Evolutionary conservation across 2,113 vertebrate genomes (phyloP).

Genomic region (Myxocyprinus asiaticus): DNA sequence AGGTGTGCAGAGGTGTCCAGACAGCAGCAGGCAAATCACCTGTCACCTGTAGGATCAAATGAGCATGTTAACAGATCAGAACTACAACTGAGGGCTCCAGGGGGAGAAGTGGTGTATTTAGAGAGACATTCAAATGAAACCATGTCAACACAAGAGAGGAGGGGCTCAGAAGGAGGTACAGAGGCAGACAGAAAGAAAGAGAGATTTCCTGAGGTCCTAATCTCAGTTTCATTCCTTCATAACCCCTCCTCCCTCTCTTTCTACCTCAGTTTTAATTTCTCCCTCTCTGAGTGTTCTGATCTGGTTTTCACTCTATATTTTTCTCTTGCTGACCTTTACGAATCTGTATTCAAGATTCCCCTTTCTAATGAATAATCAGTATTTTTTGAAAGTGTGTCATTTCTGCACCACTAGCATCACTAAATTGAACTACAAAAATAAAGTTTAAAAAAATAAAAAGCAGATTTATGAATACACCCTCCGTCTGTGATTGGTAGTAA

Average conservation of each 20-base stretch:
- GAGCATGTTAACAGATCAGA: conserved; percentile 27
- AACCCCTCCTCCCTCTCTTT: conserved; percentile 2
- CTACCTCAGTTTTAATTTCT: conserved; percentile 14
- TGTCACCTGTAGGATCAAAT: conserved; percentile 15
- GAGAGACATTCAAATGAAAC: conserved; percentile 32
- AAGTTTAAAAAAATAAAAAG: no score
- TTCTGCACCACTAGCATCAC: no score
- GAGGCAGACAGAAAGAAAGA: conserved; percentile 10
- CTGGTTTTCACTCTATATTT: neutral
- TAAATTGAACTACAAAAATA: no score
- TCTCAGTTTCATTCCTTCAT: conserved; percentile 18
- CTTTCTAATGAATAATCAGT: no score
- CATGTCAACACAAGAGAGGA: conserved; percentile 25
- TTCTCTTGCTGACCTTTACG: conserved; percentile 5
- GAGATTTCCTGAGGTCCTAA: conserved; percentile 25
- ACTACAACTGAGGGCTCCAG: conserved; percentile 27
- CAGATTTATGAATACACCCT: no score
- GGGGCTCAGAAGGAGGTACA: conserved; percentile 31
- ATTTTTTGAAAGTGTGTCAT: no score
- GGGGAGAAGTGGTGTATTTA: conserved; percentile 17
- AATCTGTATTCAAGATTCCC: neutral
- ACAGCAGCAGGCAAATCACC: neutral
- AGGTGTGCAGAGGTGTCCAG: neutral
- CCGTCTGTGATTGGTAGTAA: no score
- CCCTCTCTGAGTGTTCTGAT: conserved; percentile 6